These are phyloP conservation scores for Phoenicopterus ruber DNA, from an alignment of 2,113 vertebrate species.

Conservation along the genomic window DNA sequence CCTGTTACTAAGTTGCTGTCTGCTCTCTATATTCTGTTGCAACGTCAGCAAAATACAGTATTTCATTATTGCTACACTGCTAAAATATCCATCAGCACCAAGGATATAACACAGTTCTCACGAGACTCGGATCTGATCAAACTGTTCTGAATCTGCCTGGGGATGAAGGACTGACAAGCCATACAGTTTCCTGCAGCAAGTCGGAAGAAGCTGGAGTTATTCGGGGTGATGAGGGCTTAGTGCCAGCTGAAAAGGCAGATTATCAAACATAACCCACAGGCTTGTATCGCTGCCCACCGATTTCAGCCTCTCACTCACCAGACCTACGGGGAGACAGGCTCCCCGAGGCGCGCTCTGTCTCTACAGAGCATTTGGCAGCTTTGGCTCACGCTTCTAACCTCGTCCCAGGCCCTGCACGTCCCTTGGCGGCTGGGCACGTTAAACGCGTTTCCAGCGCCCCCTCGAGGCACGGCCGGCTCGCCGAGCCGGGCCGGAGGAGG, in stretches of 20 bases:
- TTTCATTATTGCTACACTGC: neutral
- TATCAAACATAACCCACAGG: accelerated
- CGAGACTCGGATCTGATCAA: neutral
- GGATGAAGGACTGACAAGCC: neutral
- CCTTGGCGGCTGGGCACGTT: accelerated
- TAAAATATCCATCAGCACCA: neutral
- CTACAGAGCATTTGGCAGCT: accelerated
- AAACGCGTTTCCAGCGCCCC: neutral
- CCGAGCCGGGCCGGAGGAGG: no score
- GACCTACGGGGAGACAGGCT: neutral
- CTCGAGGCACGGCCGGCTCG: neutral
- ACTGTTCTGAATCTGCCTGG: neutral
- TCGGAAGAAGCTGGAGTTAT: accelerated
- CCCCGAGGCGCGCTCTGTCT: neutral
- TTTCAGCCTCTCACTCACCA: neutral
- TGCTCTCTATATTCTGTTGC: neutral
- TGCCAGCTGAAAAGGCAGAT: neutral
- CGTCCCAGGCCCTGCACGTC: accelerated
- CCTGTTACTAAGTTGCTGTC: neutral
- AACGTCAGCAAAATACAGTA: neutral
- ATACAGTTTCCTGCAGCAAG: neutral
- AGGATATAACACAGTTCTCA: accelerated
- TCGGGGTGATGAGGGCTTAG: accelerated
- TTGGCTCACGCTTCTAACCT: accelerated
- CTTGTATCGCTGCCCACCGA: accelerated